phyloP scores from a whole-genome alignment of 2,113 vertebrate genomes.

The Sander lucioperca region DNA sequence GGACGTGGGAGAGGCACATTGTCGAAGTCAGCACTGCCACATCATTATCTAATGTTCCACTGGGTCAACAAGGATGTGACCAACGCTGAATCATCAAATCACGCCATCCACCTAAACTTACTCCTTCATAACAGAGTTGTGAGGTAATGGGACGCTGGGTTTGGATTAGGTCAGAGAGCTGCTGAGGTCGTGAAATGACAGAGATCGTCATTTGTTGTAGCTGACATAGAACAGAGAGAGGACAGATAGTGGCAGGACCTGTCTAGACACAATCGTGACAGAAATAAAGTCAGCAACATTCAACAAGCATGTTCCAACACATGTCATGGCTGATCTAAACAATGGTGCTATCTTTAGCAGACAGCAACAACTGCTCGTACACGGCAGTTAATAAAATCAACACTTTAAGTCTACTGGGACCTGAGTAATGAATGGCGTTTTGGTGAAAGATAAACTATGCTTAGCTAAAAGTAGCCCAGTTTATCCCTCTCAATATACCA shows the following conservation, averaged over 20 bases:
- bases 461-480: neutral
- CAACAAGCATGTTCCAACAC: constrained; percentile 43
- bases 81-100: constrained; percentile 72
- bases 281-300: constrained; percentile 47
- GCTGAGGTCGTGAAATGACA: constrained; percentile 65
- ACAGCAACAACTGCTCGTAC: constrained; percentile 57
- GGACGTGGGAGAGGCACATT: constrained; percentile 42
- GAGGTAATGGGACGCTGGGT: constrained; percentile 57
- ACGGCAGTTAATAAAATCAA: constrained; percentile 40
- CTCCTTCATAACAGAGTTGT: constrained; percentile 59
- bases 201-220: constrained; percentile 36
- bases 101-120: constrained; percentile 45
- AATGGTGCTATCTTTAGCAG: constrained; percentile 66
- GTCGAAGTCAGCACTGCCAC: constrained; percentile 58
- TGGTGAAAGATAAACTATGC: constrained; percentile 24
- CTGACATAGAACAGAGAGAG: constrained; percentile 24
- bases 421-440: neutral
- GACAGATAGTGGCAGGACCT: neutral
- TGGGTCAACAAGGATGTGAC: constrained; percentile 75
- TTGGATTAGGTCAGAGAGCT: constrained; percentile 42
- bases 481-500: neutral
- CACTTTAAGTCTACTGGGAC: constrained; percentile 12
- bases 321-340: constrained; percentile 46
- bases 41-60: constrained; percentile 67
- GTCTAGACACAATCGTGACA: constrained; percentile 15